A percentile compares a stretch with the other conserved stretches of the same genome.
phyloP scores from a whole-genome alignment of 2,888 invertebrate genomes.

The Torymus tubicola region DNA sequence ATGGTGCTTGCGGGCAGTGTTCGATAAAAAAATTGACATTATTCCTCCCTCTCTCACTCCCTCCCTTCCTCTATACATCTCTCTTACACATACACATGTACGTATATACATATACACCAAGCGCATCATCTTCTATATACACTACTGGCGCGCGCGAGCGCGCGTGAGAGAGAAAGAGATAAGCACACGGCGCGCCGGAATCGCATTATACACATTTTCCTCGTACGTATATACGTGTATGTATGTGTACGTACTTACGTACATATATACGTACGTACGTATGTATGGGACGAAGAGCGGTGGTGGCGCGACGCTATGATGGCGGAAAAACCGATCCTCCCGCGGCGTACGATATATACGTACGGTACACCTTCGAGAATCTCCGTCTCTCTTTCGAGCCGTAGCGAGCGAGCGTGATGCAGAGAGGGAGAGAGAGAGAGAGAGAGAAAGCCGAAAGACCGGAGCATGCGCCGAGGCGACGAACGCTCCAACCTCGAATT shows the following conservation, averaged over 20 bases:
- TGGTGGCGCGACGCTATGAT: too few species aligned
- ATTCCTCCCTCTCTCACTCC: conserved; percentile 25
- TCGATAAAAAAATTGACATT: conserved; percentile 46
- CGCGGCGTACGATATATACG: too few species aligned
- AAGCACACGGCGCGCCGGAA: neutral
- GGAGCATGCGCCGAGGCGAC: conserved; percentile 56
- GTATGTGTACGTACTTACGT: too few species aligned
- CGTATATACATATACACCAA: neutral
- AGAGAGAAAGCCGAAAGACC: conserved; percentile 28
- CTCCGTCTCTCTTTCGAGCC: neutral
- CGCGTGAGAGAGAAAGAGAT: neutral
- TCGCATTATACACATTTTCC: too few species aligned
- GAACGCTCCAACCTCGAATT: conserved; percentile 55
- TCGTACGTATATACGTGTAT: too few species aligned
- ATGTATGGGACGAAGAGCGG: too few species aligned
- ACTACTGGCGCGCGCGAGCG: neutral
- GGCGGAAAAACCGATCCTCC: too few species aligned
- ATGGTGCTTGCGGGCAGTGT: conserved; percentile 53
- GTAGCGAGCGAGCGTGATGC: neutral
- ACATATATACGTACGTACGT: too few species aligned
- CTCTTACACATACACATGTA: neutral
- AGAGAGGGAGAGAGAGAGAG: conserved; percentile 4
- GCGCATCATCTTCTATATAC: neutral
- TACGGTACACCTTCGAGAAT: conserved; percentile 6
- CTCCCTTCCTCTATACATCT: conserved; percentile 7